These are phyloP conservation scores for Palloptera scutellata DNA, from an alignment of 2,888 invertebrate species.

Conservation along the genomic window DNA sequence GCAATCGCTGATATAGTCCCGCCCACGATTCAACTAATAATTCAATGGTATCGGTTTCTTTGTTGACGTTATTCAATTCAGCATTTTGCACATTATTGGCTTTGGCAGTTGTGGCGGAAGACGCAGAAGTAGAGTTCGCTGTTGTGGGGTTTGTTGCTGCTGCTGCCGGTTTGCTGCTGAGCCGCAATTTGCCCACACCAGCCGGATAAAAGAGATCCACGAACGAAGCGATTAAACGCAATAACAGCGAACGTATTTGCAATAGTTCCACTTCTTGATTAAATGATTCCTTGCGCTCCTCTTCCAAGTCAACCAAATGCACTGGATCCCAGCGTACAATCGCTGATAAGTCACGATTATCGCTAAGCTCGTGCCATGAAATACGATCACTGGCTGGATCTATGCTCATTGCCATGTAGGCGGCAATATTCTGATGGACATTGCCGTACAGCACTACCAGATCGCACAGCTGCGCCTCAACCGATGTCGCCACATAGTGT, in stretches of 20 bases:
- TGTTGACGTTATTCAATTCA: slow-evolving; percentile 34
- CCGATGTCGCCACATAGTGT: slow-evolving; percentile 74
- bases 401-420: slow-evolving; percentile 69
- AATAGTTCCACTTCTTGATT: slow-evolving; percentile 61
- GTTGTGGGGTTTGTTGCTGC: not conserved
- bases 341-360: slow-evolving; percentile 81
- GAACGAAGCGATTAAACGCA: slow-evolving; percentile 59
- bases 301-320: slow-evolving; percentile 52
- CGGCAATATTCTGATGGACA: slow-evolving; percentile 64
- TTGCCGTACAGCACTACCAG: slow-evolving; percentile 66
- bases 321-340: slow-evolving; percentile 76
- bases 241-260: slow-evolving; percentile 56
- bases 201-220: slow-evolving; percentile 58
- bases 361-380: slow-evolving; percentile 70
- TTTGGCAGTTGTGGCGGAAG: slow-evolving; percentile 11
- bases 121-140: too few relatives aligned
- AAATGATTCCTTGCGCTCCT: slow-evolving; percentile 57
- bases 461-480: slow-evolving; percentile 76
- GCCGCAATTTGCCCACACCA: slow-evolving; percentile 11
- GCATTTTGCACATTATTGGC: slow-evolving; percentile 38
- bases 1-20: slow-evolving; percentile 56
- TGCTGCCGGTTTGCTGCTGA: slow-evolving; percentile 1
- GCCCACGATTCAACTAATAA: slow-evolving; percentile 57
- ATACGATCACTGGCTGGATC: slow-evolving; percentile 70
- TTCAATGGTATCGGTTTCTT: slow-evolving; percentile 53